Evolutionary conservation across 2,113 vertebrate species (phyloP), one percentile per base, ranked within the genome.

Genomic region (Trematocara stigmaticum): DNA sequence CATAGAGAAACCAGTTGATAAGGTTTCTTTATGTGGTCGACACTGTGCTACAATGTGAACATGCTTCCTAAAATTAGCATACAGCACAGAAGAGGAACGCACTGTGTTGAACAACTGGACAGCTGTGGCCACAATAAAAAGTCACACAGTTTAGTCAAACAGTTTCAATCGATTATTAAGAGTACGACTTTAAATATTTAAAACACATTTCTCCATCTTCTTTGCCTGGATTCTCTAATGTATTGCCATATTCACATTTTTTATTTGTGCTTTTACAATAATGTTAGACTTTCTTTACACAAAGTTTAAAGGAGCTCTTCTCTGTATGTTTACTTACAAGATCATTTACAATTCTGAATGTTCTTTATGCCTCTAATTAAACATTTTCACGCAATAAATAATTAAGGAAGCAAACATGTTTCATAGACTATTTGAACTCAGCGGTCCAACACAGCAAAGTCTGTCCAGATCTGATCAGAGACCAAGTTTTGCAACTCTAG

Each of bases 251-350:
- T 92, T 89, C 80, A 92, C 88, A 90, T 93, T 95, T 86, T 92
- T 35, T 80, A 51, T 85, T 94, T 96, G 95, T 96, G 95, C 95
- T 95, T 95, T 89, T 89, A 85, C 61, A 92, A 51, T 91, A 90
- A 88, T 7, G 90, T 89, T 88, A 87, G 79, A 87, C 61, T 84
- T 49, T 76, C 78, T 92, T 86, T 86, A 87, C 49, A 92, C 53
- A 79, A 88, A 66, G 57, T 86, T 89, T 90, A 89, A 92, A 93
- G 71, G 52, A 78, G 87, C 84, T 88, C 15, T 1, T 66, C 88
- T 93, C 80, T 84, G 88, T 79, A 87, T 12, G 74, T 88, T 85
- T 74, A 74, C 66, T 66, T 64, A 87, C 80, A 88, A 92, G 15
- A 90, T 89, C 84, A 91, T 90, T 91, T 90, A 92, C 78, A 93